Evolutionary conservation across 1,140 invertebrate species (phyloP).

Genomic region (Penaeus indicus): DNA sequence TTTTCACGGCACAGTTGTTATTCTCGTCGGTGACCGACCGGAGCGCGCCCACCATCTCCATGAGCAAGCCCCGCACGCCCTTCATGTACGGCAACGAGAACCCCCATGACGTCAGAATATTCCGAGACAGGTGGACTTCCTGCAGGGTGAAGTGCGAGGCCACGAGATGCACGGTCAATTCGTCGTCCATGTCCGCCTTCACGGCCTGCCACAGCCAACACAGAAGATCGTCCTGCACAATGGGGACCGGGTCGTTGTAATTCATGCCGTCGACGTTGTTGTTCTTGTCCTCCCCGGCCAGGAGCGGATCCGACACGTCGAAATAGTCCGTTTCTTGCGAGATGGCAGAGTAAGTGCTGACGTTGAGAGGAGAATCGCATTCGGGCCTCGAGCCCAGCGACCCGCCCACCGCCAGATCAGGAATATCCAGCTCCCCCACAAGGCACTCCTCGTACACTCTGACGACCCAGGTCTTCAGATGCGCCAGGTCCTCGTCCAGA

Average conservation of each 20-base stretch:
- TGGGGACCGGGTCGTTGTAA: background rate
- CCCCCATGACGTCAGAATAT: constrained; percentile 10
- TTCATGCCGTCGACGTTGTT: background rate
- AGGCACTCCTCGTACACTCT: too few species aligned
- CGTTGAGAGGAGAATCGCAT: too few species aligned
- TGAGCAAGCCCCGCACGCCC: constrained; percentile 17
- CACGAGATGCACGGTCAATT: background rate
- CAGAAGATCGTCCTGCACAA: background rate
- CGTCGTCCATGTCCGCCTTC: background rate
- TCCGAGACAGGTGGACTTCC: constrained; percentile 26
- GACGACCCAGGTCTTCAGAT: too few species aligned
- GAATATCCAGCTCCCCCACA: too few species aligned
- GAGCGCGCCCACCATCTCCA: background rate
- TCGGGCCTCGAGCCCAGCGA: too few species aligned
- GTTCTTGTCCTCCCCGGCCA: too few species aligned
- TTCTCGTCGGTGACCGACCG: background rate
- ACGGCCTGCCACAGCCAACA: constrained; percentile 5
- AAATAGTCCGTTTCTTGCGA: too few species aligned
- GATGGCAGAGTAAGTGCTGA: too few species aligned
- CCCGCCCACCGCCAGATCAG: too few species aligned
- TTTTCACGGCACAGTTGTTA: background rate
- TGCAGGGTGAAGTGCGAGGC: constrained; percentile 9
- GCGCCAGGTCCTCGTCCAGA: too few species aligned
- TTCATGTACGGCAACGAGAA: constrained; percentile 30
- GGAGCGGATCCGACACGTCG: too few species aligned